These are phyloP conservation scores for Oryctes rhinoceros DNA, from an alignment of 1,140 invertebrate genomes.

Conservation along the genomic window DNA sequence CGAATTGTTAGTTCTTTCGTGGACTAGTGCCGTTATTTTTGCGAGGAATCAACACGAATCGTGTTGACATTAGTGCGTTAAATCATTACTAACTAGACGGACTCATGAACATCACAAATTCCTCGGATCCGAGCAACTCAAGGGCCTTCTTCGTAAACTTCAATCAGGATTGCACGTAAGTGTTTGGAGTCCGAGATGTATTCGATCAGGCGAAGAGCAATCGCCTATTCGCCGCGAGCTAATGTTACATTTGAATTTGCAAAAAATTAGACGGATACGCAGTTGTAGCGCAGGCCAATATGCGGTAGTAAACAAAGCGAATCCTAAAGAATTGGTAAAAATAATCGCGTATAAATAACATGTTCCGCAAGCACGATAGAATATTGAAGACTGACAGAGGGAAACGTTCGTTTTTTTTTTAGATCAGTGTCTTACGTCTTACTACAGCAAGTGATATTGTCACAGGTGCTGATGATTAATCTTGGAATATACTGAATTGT, in stretches of 20 bases:
- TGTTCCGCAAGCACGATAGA: not conserved
- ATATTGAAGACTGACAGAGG: not conserved
- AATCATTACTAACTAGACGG: constrained; percentile 33
- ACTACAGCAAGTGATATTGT: no score
- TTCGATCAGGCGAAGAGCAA: not conserved
- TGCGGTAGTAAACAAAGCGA: constrained; percentile 31
- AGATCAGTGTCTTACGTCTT: no score
- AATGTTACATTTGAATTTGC: constrained; percentile 9
- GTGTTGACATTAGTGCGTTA: constrained; percentile 42
- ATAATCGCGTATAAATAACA: constrained; percentile 16
- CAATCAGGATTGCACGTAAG: constrained; percentile 48
- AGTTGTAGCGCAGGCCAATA: constrained; percentile 27
- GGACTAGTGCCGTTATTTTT: constrained; percentile 25
- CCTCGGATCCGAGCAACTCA: constrained; percentile 44
- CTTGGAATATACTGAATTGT: not conserved
- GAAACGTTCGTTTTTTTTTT: not conserved
- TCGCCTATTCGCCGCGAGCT: not conserved
- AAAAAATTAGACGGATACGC: constrained; percentile 17
- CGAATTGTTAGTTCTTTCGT: not conserved
- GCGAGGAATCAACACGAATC: constrained; percentile 32
- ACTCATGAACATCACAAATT: constrained; percentile 47
- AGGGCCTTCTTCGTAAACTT: constrained; percentile 46
- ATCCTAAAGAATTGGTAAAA: constrained; percentile 22
- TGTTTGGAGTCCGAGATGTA: not conserved
- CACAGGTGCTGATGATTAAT: no score